Conservation (phyloP, 2,797 vertebrate genomes). For the Capromys pilorides region DNA sequence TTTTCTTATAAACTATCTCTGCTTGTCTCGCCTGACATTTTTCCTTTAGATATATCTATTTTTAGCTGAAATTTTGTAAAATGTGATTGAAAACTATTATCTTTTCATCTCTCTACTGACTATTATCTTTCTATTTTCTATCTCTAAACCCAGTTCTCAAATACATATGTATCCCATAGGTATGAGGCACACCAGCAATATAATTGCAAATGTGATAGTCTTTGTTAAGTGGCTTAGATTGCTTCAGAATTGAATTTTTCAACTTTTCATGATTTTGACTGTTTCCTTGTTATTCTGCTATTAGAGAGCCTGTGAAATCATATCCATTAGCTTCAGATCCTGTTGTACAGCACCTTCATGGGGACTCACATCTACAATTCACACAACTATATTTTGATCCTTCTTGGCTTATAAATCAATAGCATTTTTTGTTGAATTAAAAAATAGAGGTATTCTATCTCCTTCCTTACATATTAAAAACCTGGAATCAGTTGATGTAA, state of each 20-base stretch:
- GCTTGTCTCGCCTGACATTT: conserved; percentile 13
- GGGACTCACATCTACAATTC: background rate
- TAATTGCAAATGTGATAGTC: conserved; percentile 11
- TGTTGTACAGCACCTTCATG: background rate
- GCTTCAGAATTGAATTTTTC: conserved; percentile 13
- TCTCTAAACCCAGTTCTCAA: background rate
- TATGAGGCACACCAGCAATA: background rate
- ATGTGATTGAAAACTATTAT: background rate
- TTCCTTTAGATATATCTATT: background rate
- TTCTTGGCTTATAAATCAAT: background rate
- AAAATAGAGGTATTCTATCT: background rate
- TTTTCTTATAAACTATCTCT: background rate
- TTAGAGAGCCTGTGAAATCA: background rate
- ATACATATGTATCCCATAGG: background rate
- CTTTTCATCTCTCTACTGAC: background rate
- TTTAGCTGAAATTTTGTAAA: conserved; percentile 32
- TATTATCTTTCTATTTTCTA: background rate
- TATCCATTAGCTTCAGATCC: background rate
- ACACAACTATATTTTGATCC: background rate
- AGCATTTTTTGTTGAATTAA: conserved; percentile 16
- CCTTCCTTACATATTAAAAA: conserved; percentile 6
- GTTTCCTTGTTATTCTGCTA: background rate
- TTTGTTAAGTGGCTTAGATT: conserved; percentile 10
- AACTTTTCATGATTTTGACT: background rate
- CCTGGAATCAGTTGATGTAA: background rate